These are phyloP conservation scores for Subanguina moxae DNA, from an alignment of 1,140 invertebrate genomes.

Conservation along the genomic window DNA sequence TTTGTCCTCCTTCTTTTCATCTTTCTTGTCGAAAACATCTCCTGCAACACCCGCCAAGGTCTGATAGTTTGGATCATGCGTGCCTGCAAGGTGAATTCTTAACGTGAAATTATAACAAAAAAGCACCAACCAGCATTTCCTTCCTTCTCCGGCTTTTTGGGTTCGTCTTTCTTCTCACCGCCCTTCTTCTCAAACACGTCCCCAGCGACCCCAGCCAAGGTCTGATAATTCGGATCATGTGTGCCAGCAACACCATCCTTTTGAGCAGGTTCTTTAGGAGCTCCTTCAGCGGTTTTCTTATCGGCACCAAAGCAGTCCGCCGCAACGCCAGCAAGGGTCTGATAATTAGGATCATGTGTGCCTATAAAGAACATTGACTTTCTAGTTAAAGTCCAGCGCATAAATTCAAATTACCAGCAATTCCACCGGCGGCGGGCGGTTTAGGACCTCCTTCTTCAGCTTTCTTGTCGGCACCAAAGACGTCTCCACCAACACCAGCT, in stretches of 20 bases:
- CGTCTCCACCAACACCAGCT: constrained; percentile 29
- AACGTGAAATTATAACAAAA: not conserved
- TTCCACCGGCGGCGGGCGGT: constrained; percentile 14
- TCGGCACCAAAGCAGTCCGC: constrained; percentile 33
- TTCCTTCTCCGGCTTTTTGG: not conserved
- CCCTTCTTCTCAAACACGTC: constrained; percentile 24
- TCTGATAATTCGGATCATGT: constrained; percentile 30
- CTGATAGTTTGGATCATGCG: constrained; percentile 31
- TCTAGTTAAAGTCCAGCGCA: not conserved
- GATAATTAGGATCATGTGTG: constrained; percentile 18
- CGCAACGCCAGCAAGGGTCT: constrained; percentile 25
- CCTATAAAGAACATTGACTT: constrained; percentile 7
- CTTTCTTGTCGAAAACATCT: constrained; percentile 22
- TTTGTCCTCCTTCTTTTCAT: constrained; percentile 5
- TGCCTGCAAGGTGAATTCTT: not conserved
- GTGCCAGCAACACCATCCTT: constrained; percentile 15
- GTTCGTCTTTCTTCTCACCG: not conserved
- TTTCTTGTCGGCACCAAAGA: constrained; percentile 36
- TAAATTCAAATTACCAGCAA: constrained; percentile 21
- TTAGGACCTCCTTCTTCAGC: constrained; percentile 13
- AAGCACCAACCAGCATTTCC: not conserved
- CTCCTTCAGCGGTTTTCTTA: constrained; percentile 22
- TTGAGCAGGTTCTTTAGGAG: constrained; percentile 3
- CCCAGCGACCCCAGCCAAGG: constrained; percentile 18
- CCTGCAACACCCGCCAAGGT: constrained; percentile 24